Conservation (phyloP, 2,888 invertebrate genomes). For the Noctuana brunneofusca region DNA sequence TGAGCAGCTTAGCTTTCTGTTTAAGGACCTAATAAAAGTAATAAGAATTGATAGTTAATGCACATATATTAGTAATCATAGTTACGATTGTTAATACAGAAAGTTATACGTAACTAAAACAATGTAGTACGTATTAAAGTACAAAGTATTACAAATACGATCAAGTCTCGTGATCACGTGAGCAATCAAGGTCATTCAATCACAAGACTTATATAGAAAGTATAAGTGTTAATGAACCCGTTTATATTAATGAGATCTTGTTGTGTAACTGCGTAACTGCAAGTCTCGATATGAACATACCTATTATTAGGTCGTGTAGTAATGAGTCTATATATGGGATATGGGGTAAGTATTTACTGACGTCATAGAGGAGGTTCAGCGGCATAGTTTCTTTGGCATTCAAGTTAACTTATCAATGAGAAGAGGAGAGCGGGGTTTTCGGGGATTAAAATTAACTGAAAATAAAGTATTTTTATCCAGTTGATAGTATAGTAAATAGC, state of each 20-base stretch:
- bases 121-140: background rate
- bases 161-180: conserved; percentile 10
- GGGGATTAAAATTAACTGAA: no score
- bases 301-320: background rate
- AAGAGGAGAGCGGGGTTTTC: no score
- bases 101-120: background rate
- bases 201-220: conserved; percentile 10
- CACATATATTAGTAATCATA: no score
- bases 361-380: background rate
- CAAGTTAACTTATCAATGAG: no score
- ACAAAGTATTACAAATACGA: background rate
- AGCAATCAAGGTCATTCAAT: conserved; percentile 9
- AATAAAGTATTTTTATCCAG: no score
- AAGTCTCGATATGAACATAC: background rate
- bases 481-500: no score
- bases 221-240: conserved; percentile 16
- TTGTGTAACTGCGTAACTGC: conserved; percentile 10
- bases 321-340: no score
- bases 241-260: conserved; percentile 3
- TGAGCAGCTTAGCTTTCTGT: no score
- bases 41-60: no score
- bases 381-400: no score
- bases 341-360: background rate
- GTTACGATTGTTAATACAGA: no score
- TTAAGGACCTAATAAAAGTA: no score